Conservation (phyloP, 2,113 vertebrate species). For the Emydura subglobosa region DNA sequence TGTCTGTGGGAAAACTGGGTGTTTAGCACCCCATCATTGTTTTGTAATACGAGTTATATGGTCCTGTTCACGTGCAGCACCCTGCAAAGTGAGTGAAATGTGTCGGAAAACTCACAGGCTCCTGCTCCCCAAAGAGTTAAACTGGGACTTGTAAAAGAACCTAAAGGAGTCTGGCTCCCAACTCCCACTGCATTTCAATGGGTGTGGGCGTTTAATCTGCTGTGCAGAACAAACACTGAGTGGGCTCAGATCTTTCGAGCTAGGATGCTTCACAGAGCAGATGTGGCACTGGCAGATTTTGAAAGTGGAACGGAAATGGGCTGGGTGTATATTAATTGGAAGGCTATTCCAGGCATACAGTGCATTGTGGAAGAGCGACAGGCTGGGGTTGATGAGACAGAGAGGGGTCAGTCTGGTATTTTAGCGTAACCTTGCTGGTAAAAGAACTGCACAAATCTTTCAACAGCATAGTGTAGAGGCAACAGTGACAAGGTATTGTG, state of each 20-base stretch:
- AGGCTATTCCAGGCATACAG: background rate
- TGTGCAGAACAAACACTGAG: background rate
- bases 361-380: background rate
- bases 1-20: background rate
- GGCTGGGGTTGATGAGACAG: background rate
- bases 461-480: background rate
- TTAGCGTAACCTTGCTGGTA: constrained; percentile 12
- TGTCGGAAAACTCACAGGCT: background rate
- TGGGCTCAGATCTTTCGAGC: background rate
- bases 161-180: background rate
- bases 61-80: constrained; percentile 24
- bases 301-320: background rate
- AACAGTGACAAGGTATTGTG: background rate
- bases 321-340: background rate
- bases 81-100: background rate
- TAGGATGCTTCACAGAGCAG: constrained; percentile 17
- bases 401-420: constrained; percentile 1
- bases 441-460: background rate
- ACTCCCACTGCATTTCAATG: constrained; percentile 2
- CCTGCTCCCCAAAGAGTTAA: background rate
- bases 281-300: constrained; percentile 16
- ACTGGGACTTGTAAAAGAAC: constrained; percentile 36
- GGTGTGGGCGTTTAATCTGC: background rate
- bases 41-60: constrained; percentile 19
- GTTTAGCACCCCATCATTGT: constrained; percentile 2